Conservation (phyloP, 2,888 invertebrate species). For the Sialis fuliginosa region DNA sequence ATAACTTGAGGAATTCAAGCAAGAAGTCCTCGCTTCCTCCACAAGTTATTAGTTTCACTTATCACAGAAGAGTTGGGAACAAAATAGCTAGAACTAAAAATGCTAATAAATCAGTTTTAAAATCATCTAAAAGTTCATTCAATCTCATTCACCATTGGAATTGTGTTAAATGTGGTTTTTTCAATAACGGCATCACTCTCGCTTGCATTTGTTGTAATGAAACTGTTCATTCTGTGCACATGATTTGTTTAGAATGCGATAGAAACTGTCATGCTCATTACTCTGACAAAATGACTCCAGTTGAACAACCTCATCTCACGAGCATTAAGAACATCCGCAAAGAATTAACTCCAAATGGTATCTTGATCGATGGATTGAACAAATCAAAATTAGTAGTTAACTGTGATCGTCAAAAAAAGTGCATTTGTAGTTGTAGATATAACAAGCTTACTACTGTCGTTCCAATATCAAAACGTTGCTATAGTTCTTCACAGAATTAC, state of each 20-base stretch:
- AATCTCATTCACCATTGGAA: conserved; percentile 19
- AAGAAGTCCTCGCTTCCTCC: background rate
- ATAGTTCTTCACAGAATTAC: conserved; percentile 5
- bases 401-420: conserved; percentile 19
- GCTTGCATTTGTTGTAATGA: conserved; percentile 14
- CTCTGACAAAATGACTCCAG: conserved; percentile 16
- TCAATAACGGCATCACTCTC: conserved; percentile 17
- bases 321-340: background rate
- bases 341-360: background rate
- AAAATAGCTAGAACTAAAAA: background rate
- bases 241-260: conserved; percentile 23
- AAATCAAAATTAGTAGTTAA: background rate
- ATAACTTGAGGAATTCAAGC: background rate
- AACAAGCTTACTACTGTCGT: conserved; percentile 19
- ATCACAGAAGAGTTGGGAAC: background rate
- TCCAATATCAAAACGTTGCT: conserved; percentile 11
- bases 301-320: conserved; percentile 17
- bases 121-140: conserved; percentile 9
- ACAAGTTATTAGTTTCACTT: conserved; percentile 3
- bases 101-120: background rate
- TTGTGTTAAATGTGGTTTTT: conserved; percentile 19
- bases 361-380: background rate
- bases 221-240: conserved; percentile 11
- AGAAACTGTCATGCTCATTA: conserved; percentile 20
- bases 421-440: conserved; percentile 23